Evolutionary conservation across 1,140 invertebrate genomes (phyloP).

Genomic region (Drosophila punjabiensis): DNA sequence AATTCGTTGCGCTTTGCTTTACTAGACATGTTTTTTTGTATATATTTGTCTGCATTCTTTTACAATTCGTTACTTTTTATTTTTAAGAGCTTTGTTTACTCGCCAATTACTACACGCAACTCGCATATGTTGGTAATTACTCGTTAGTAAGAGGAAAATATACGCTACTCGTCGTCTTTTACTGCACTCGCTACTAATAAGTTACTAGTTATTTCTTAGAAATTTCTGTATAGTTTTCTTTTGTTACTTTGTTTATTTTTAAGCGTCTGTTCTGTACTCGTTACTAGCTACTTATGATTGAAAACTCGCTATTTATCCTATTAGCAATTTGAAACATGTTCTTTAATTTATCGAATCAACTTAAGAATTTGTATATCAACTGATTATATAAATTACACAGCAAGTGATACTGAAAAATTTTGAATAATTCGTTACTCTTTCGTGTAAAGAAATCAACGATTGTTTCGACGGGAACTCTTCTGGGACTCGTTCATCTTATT

Average conservation of each 20-base stretch:
- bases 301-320: background rate
- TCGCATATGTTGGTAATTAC: background rate
- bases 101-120: background rate
- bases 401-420: background rate
- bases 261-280: too few species aligned
- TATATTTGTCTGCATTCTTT: background rate
- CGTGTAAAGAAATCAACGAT: background rate
- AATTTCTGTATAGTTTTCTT: too few species aligned
- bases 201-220: too few species aligned
- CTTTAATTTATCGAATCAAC: background rate
- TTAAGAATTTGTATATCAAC: background rate
- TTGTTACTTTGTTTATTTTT: too few species aligned
- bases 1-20: background rate
- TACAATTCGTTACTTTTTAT: background rate
- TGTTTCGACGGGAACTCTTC: background rate
- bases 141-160: background rate
- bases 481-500: slow-evolving; percentile 23
- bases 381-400: too few species aligned
- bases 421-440: background rate
- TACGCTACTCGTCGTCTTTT: background rate
- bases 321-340: background rate
- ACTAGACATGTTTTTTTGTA: background rate
- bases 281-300: too few species aligned
- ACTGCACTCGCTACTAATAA: background rate
- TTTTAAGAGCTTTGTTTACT: background rate